Base-by-base conservation (phyloP, 2,888 invertebrate species). In the Aporophyla nigra region DNA sequence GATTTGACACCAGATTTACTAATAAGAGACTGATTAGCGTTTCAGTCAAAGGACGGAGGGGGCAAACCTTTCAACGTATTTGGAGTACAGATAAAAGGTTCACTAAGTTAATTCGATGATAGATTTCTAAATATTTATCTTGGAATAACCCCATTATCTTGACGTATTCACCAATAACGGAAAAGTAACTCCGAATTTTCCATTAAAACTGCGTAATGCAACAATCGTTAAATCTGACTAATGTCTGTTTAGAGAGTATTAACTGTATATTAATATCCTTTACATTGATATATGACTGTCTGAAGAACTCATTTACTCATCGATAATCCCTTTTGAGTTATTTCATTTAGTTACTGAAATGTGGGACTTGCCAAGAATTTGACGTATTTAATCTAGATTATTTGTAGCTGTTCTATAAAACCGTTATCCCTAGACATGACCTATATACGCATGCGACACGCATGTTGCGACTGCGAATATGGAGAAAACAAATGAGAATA, bases 281-380 rank as follows among this genome's bases (percentile, higher is more conserved):
- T 16, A 73, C 56, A 78, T 74, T 80, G 82, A 90, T 88, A 85
- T 83, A 87, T 61, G 74, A 70, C 56, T 73, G n/a, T 24, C 6
- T 62, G 10, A 58, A 71, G 40, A 43, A 68, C 43, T 59, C 61
- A 74, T 73, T 83, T 68, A 83, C 73, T 83, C 9, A 69, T 74
- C 62, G 71, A 56, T 78, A 76, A 83, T 79, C 76, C 76, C 67
- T 68, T 74, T 72, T 74, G 71, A 70, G 43, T 59, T 70, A 62
- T 54, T 46, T 19, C n/a, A 24, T 58, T 51, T 19, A n/a, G n/a
- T 51, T 43, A 19, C 46, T 62, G n/a, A 59, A 71, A 67, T 74
- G 19, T 33, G n/a, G 14, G 21, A 67, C 27, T 63, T 69, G 84
- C 68, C 80, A 81, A 84, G 68, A 80, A 27, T 46, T 46, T 66